Base-by-base conservation (phyloP, 2,888 invertebrate genomes). In the Sarcophaga subvicina region DNA sequence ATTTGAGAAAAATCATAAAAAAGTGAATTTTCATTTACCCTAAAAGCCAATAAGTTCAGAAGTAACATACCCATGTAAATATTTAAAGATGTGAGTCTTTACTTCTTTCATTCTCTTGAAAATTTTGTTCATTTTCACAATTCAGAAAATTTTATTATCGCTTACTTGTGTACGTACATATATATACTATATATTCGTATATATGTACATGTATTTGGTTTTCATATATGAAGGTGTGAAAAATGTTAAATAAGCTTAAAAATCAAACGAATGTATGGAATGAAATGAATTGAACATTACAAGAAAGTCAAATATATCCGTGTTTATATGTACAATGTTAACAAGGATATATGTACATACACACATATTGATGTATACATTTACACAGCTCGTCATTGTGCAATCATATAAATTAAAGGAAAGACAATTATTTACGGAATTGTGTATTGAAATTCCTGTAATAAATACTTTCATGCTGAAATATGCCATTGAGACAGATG, bases 191-290 rank as follows among this genome's bases (percentile, higher is more conserved):
- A 8, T 37, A 37, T 73, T 59, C 47, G 66, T 77, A 20, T 37
- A 6, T n/a, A 37, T 59, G 6, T 66, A 3, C 6, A 27, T 37
- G 37, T 37, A 37, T 37, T 0, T 37, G 37, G 8, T 37, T 37
- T 37, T 6, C 37, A 37, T 66, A n/a, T 54, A 10, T 49, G 49
- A 69, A 81, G 81, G 81, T 81, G 80, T 73, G 69, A 37, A 49
- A 81, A 81, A 81, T 69, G 67, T 69, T 81, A 69, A 81, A 81
- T 81, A 63, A 67, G 59, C 66, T 76, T 63, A 75, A 81, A 49
- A 67, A 75, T 49, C 27, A 75, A 69, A 81, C 67, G 20, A 17
- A 49, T 22, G 49, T 25, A 71, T 70, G 37, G 37, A 54, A 54
- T 17, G 17, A 17, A 54, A 54, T 14, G 54, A 59, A 20, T 54